Base-by-base conservation (phyloP, 2,113 vertebrate genomes). In the Alaudala cheleensis region DNA sequence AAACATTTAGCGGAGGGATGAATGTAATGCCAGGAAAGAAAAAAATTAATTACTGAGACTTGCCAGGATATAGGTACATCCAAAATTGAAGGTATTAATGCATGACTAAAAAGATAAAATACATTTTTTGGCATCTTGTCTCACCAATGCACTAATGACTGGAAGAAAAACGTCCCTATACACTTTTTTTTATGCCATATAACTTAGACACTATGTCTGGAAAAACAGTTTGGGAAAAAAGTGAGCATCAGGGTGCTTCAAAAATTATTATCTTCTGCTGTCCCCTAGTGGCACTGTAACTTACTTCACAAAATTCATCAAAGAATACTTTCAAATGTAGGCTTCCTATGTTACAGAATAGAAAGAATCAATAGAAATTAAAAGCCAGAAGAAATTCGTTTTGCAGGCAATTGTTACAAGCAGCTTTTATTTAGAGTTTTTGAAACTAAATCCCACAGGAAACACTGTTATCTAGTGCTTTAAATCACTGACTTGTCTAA, bases 281-380 rank as follows among this genome's bases (percentile, higher is more conserved):
- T 50, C 98, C 98, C 94, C 98, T 98, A 97, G 96, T 94, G 98
- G 97, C 88, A 85, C 22, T 61, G 28, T n/a, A 94, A 54, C 34
- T 64, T 64, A 24, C 88, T 83, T 57, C 79, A 85, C 57, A 86
- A 82, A 86, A 69, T 22, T 50, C 23, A 88, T 65, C 23, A 83
- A 49, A 88, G 45, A 66, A 16, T 39, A 64, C 34, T 69, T 76
- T 49, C 39, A 84, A 50, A 20, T 47, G 19, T 20, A 71, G 16
- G 29, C 24, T 94, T 81, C 73, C 49, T 0, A 40, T 17, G 19
- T 66, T 61, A 86, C 51, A 61, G n/a, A 65, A 58, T 0, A 81
- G 22, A 71, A 90, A 3, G 54, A 19, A 82, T 44, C 17, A 56
- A 56, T 1, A 70, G 42, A 87, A 94, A 88, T 58, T 62, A 86